phyloP scores from a whole-genome alignment of 2,888 invertebrate species.

The Loripinus fragilis region DNA sequence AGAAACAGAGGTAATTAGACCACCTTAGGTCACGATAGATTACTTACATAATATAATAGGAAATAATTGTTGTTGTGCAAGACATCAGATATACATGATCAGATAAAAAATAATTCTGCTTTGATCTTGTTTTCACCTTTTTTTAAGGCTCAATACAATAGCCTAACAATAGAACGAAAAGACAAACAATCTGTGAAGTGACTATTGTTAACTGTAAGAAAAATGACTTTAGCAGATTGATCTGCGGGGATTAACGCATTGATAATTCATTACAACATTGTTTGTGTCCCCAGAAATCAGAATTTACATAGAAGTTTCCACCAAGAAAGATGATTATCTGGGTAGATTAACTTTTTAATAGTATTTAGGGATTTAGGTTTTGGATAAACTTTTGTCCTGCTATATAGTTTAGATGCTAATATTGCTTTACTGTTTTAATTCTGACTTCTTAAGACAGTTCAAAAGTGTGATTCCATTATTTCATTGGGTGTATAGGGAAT shows the following conservation, averaged over 20 bases:
- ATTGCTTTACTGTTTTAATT: no score
- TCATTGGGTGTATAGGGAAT: no score
- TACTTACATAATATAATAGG: background rate
- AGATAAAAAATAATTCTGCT: constrained; percentile 10
- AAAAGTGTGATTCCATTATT: no score
- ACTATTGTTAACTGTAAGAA: background rate
- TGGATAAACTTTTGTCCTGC: no score
- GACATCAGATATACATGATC: constrained; percentile 7
- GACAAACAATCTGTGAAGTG: constrained; percentile 5
- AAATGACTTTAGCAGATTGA: constrained; percentile 11
- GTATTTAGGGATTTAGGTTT: no score
- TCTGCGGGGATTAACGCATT: background rate
- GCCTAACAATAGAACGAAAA: background rate
- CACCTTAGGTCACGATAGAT: constrained; percentile 11
- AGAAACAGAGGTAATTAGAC: background rate
- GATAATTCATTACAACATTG: background rate
- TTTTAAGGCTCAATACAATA: background rate
- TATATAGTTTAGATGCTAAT: no score
- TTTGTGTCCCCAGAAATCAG: background rate
- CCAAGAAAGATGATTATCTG: background rate
- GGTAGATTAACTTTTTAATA: background rate
- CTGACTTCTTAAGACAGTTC: no score
- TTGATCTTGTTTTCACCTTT: constrained; percentile 12
- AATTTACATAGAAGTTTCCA: background rate
- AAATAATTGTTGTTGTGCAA: constrained; percentile 1